These are phyloP conservation scores for Thymallus thymallus DNA, from an alignment of 2,113 vertebrate species.

Conservation along the genomic window DNA sequence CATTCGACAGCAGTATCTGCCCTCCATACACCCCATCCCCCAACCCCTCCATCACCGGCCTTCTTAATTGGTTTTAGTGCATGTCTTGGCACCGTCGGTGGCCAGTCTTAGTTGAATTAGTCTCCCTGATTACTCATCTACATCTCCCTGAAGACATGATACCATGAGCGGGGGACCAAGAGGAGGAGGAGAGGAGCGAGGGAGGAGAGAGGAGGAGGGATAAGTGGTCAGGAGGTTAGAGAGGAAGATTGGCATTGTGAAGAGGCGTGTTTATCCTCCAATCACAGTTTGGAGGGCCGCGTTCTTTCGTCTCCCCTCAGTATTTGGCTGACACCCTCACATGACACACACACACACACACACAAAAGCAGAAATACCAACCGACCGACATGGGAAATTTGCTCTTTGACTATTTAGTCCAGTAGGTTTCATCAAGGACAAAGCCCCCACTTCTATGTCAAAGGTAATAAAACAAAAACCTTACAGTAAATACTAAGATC, in stretches of 20 bases:
- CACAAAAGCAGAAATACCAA: no score
- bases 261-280: background rate
- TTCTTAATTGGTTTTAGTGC: conserved; percentile 71
- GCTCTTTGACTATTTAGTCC: no score
- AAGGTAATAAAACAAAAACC: no score
- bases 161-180: background rate
- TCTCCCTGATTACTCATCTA: conserved; percentile 64
- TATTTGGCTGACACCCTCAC: no score
- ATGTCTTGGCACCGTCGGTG: conserved; percentile 56
- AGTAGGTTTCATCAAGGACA: no score
- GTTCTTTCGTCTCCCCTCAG: no score
- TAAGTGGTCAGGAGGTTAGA: conserved; percentile 9
- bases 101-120: conserved; percentile 66
- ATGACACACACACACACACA: no score
- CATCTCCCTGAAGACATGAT: conserved; percentile 52
- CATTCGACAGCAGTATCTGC: conserved; percentile 53
- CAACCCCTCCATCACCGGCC: conserved; percentile 11
- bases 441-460: no score
- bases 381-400: no score
- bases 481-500: no score
- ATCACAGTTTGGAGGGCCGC: background rate
- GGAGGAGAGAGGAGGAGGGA: background rate
- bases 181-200: conserved; percentile 18
- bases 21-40: no score
- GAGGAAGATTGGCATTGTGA: background rate